Percentiles rank a stretch among this genome's conserved stretches.
Conservation (phyloP, 2,888 invertebrate genomes). For the Antheraea assamensis region DNA sequence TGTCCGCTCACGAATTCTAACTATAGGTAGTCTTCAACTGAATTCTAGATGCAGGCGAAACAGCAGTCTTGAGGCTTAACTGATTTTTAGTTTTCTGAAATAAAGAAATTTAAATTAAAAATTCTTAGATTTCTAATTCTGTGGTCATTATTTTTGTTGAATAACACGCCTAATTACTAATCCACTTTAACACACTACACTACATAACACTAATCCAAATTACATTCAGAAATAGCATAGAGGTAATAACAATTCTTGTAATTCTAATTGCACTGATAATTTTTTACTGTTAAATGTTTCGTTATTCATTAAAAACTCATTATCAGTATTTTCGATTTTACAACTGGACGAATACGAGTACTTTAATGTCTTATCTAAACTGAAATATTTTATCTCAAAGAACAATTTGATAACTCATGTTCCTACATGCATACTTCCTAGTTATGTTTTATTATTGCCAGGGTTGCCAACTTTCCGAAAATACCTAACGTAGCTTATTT, state of each 20-base stretch:
- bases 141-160: background rate
- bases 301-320: background rate
- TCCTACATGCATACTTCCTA: background rate
- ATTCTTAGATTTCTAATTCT: background rate
- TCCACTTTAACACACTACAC: too few species aligned
- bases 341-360: background rate
- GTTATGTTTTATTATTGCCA: background rate
- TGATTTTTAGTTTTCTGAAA: background rate
- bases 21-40: background rate
- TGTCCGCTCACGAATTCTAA: background rate
- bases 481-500: too few species aligned
- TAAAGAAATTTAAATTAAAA: background rate
- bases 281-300: background rate
- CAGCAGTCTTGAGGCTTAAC: too few species aligned
- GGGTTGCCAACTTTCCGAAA: too few species aligned
- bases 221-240: background rate
- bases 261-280: background rate
- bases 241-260: background rate
- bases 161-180: background rate
- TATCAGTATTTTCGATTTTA: background rate
- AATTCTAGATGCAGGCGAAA: background rate
- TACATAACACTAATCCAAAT: background rate
- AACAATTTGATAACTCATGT: background rate
- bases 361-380: background rate
- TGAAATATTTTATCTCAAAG: background rate